Evolutionary conservation across 2,797 vertebrate genomes (phyloP).

Genomic region (Rallus crepitans): DNA sequence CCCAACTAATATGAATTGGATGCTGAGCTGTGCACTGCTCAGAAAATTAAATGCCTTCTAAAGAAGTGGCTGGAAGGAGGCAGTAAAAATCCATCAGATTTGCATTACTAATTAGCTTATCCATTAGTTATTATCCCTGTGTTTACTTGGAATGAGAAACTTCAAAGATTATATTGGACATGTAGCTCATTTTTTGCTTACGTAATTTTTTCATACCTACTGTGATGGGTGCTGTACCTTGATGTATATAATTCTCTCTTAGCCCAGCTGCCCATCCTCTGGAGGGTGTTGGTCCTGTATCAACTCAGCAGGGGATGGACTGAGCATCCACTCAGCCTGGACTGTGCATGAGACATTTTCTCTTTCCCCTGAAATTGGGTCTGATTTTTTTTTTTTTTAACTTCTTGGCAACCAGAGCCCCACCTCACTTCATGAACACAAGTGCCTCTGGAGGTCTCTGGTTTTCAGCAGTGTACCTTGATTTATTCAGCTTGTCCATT

Average conservation of each 20-base stretch:
- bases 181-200: constrained; percentile 18
- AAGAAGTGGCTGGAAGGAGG: constrained; percentile 51
- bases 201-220: background rate
- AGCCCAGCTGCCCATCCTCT: background rate
- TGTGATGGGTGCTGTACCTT: background rate
- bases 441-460: background rate
- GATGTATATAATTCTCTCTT: background rate
- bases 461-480: background rate
- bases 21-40: background rate
- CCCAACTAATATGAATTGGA: constrained; percentile 34
- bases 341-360: background rate
- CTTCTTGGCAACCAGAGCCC: background rate
- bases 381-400: background rate
- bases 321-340: background rate
- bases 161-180: constrained; percentile 42
- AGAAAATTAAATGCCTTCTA: constrained; percentile 45
- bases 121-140: constrained; percentile 49
- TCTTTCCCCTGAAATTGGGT: background rate
- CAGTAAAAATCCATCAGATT: constrained; percentile 66
- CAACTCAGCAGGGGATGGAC: background rate
- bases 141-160: constrained; percentile 61
- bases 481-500: background rate
- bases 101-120: constrained; percentile 61
- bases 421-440: background rate
- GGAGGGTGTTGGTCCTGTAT: background rate